Evolutionary conservation across 2,888 invertebrate genomes (phyloP).

Genomic region (Drosophila macrospina): DNA sequence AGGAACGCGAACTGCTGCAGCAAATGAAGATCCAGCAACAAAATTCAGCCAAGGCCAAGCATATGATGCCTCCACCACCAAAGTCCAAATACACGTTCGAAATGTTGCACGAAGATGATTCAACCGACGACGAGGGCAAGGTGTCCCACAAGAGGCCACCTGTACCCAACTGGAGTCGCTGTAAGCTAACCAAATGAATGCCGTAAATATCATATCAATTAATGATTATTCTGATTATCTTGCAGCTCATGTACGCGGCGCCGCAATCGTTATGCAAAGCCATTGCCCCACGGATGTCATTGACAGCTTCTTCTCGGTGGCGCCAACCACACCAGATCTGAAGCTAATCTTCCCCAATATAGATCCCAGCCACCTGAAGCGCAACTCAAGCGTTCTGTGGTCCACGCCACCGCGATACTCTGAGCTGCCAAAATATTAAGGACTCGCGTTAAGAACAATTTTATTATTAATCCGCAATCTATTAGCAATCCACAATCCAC

Average conservation of each 20-base stretch:
- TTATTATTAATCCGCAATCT: constrained; percentile 23
- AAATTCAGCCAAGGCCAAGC: constrained; percentile 49
- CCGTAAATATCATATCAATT: no score
- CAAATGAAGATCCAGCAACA: constrained; percentile 73
- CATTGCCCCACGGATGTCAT: constrained; percentile 85
- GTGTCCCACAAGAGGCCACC: constrained; percentile 78
- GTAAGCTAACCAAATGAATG: constrained; percentile 73
- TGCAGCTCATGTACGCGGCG: constrained; percentile 85
- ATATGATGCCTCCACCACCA: constrained; percentile 77
- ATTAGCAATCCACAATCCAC: neutral
- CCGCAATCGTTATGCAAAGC: constrained; percentile 86
- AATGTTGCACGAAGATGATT: constrained; percentile 85
- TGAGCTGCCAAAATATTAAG: constrained; percentile 85
- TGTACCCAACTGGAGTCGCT: constrained; percentile 85
- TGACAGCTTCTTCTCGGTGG: constrained; percentile 88
- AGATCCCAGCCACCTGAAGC: constrained; percentile 88
- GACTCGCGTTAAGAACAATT: constrained; percentile 2
- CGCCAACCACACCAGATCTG: constrained; percentile 88
- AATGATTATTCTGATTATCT: neutral
- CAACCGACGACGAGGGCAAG: constrained; percentile 85
- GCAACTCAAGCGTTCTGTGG: constrained; percentile 92
- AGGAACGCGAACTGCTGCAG: constrained; percentile 79
- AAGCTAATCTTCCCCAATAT: constrained; percentile 89
- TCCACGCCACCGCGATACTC: constrained; percentile 89
- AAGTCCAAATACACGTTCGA: constrained; percentile 83